Evolutionary conservation across 2,888 invertebrate genomes (phyloP).

Genomic region (Drosophila mayaguana): DNA sequence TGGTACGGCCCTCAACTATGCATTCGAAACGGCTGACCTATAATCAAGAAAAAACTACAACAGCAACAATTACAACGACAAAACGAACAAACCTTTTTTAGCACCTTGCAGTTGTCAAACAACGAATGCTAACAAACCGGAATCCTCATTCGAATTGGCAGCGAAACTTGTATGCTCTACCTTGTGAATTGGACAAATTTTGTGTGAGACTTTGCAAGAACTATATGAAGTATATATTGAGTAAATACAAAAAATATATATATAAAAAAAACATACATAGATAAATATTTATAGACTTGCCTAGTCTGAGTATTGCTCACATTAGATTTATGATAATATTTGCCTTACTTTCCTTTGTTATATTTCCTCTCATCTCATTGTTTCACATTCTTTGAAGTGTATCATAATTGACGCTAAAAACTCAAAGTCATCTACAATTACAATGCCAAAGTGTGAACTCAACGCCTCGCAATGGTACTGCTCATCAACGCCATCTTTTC

Average conservation of each 20-base stretch:
- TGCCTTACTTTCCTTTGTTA: background rate
- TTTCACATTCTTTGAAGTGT: background rate
- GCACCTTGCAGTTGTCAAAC: conserved; percentile 72
- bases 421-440: conserved; percentile 4
- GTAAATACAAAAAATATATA: no score
- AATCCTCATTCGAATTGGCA: background rate
- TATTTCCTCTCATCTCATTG: background rate
- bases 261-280: background rate
- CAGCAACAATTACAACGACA: conserved; percentile 1
- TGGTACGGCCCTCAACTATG: conserved; percentile 28
- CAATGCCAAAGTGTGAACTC: conserved; percentile 11
- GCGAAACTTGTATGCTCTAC: conserved; percentile 31
- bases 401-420: background rate
- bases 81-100: conserved; percentile 57
- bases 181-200: no score
- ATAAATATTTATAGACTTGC: background rate
- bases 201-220: no score
- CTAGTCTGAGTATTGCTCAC: background rate
- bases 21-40: conserved; percentile 33
- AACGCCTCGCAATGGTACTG: background rate
- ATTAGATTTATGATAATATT: background rate
- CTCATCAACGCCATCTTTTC: conserved; percentile 7
- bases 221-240: no score
- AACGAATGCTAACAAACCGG: conserved; percentile 23
- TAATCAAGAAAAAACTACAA: background rate